Conservation (phyloP, 2,113 vertebrate genomes). For the Neofelis nebulosa region DNA sequence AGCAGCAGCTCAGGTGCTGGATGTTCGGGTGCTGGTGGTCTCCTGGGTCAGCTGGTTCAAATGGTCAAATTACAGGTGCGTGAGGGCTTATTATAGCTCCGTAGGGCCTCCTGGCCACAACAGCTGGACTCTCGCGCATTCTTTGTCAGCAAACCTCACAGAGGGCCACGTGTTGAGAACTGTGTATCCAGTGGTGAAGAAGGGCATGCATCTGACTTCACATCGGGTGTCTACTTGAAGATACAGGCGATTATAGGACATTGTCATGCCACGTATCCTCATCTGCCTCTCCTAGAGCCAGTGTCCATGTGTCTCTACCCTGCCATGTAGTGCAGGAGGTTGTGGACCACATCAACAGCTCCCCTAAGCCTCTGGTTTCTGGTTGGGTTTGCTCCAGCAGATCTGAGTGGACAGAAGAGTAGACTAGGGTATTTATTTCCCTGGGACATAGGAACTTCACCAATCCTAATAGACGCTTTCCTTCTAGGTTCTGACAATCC, state of each 20-base stretch:
- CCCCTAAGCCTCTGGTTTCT: not conserved
- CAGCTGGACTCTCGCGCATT: not conserved
- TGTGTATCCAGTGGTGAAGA: not conserved
- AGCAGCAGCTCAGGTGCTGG: not conserved
- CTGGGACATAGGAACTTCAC: not conserved
- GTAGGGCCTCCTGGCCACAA: not conserved
- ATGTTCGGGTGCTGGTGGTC: not conserved
- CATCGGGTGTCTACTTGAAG: not conserved
- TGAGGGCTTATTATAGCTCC: not conserved
- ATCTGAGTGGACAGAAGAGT: too few relatives aligned
- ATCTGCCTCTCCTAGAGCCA: not conserved
- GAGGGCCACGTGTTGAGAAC: not conserved
- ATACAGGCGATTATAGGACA: not conserved
- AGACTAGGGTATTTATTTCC: not conserved
- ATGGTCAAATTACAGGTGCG: not conserved
- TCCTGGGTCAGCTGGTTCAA: not conserved
- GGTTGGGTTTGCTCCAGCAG: not conserved
- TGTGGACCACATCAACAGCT: not conserved
- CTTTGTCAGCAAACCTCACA: not conserved
- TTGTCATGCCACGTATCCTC: too few relatives aligned
- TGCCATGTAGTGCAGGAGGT: too few relatives aligned
- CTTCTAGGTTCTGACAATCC: not conserved
- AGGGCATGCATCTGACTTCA: not conserved
- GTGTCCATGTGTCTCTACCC: not conserved
- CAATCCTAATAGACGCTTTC: not conserved